Evolutionary conservation across 2,113 vertebrate genomes (phyloP), one percentile per base, ranked within the genome.

Genomic region (Eonycteris spelaea): DNA sequence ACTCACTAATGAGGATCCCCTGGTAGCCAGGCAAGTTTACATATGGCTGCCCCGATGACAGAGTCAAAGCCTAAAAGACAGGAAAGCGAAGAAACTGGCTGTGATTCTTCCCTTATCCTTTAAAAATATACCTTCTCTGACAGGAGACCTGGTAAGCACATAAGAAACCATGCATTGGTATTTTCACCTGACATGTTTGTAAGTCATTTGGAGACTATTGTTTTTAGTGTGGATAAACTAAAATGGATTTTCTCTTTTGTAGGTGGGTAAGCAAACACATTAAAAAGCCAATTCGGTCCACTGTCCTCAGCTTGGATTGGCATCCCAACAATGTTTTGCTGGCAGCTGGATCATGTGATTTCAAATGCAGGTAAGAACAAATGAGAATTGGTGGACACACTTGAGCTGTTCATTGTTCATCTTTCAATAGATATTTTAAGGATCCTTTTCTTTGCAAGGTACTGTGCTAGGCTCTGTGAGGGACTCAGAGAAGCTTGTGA

Each of bases 221-320:
- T n/a, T 89, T 74, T 18, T 57, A 91, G 22, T 74, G 3, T 0
- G 2, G 48, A 51, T 97, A 21, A 86, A 63, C 24, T 53, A 79
- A 87, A 8, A 10, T 7, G 12, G 78, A 38, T 71, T 93, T 18
- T 90, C 38, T 98, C 18, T 86, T 68, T 89, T 92, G 85, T 55
- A 99, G 99, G 99, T 99, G 99, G 99, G 99, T 99, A 89, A 99
- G 99, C 98, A 99, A 99, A 98, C 99, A 99, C 98, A 99, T 99
- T 97, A 99, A 99, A 96, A 99, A 99, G 96, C 99, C 99, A 0
- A 99, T 99, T 97, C 99, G 99, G 95, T 99, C 99, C 94, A 99
- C 99, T 21, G 99, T 99, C 97, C 99, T 99, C 79, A 99, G 99
- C 98, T 98, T 99, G 97, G 99, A 99, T 98, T 99, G 99, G 99